Evolutionary conservation across 2,888 invertebrate species (phyloP), one percentile per base, ranked within the genome.

Genomic region (Brassicogethes aeneus): DNA sequence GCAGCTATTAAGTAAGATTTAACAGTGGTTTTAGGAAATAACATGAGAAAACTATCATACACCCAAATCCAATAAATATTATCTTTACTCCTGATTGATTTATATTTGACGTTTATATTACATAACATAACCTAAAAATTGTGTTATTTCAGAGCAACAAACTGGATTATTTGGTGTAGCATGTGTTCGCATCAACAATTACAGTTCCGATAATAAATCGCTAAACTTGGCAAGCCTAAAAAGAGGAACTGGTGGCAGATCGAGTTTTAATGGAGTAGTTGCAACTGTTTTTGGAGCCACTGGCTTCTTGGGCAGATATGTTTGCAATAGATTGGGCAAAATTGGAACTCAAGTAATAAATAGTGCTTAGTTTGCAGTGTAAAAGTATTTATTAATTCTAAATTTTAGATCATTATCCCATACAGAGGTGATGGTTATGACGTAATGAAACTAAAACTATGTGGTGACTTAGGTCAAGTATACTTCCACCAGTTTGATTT

Each of bases 231-330:
- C 84, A 5, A 70, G 78, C 1, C 73, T 88, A 61, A 88, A 84
- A 64, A 74, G 85, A 48, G 92, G 91, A 16, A 87, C 90, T 14
- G 92, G 91, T 10, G 97, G 96, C 13, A 80, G 99, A 23, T 86
- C 88, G 53, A 96, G 95, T 60, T 99, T 97, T 67, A 97, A 88
- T 70, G 99, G 99, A 0, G 76, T 89, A 40, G 93, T 97, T 2
- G 93, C 91, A n/a, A 99, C 99, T n/a, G 87, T 99, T 1, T 96
- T 97, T 66, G 97, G 97, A 38, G 80, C 81, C 41, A 82, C 83
- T 23, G 97, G 97, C 2, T 92, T 91, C 60, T 69, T 96, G 1
- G 99, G 97, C 0, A 75, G 81, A 50, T 83, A 85, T 71, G 79
- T 97, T 12, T 83, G 87, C 64, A 95, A 93, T 64, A 81, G 83